Base-by-base conservation (phyloP, 2,888 invertebrate genomes). In the Temnothorax ravouxi region DNA sequence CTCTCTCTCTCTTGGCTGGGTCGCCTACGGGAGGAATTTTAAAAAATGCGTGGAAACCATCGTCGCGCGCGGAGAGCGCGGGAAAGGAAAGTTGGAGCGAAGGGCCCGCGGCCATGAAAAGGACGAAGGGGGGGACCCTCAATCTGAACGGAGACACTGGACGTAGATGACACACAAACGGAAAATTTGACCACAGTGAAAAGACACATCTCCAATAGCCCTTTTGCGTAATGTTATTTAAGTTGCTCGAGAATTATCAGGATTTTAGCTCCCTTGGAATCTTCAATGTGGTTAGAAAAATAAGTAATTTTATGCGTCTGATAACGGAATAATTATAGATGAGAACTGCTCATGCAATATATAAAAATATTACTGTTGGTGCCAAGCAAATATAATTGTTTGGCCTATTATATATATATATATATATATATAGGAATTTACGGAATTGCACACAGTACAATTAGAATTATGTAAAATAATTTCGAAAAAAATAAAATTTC, bases 61-160 rank as follows among this genome's bases (percentile, higher is more conserved):
- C 79, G 50, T 85, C 71, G 61, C 47, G 56, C 61, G 74, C n/a
- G 59, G 76, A 84, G 87, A 72, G 77, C 79, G 56, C 54, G 77
- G 72, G 66, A 75, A 67, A 74, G 62, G 41, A 79, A 79, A 80
- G 71, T 79, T 59, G 18, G 25, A 34, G 25, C 59, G 56, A 69
- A 18, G 44, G 56, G 21, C 13, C 59, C 47, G 41, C 38, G 69
- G 13, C 13, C 25, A 59, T n/a, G 29, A 59, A 11, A 41, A 34
- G n/a, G n/a, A 47, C 18, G 18, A 54, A 18, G 3, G 25, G 9
- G 9, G 52, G 52, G 38, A 61, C 18, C 56, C 29, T 56, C 41
- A 38, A 71, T 69, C n/a, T 47, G 34, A 59, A 79, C 9, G 67
- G 6, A 38, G 34, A 54, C 18, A 18, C 11, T 18, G 41, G 41